Evolutionary conservation across 2,113 vertebrate genomes (phyloP).

Genomic region (Lasiurus borealis): DNA sequence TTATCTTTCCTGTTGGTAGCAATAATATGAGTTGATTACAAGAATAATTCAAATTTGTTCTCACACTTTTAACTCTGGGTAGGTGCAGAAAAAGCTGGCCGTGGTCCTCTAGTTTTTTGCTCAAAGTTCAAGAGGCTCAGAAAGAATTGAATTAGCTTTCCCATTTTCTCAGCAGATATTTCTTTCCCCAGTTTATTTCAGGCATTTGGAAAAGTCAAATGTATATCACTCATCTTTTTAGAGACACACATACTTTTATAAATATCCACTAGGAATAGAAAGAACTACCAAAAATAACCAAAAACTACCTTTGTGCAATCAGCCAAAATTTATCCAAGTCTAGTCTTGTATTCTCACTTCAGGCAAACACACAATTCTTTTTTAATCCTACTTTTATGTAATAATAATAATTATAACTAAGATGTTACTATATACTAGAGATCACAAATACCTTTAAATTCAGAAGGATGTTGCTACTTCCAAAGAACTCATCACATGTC

Average conservation of each 20-base stretch:
- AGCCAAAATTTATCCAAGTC: not conserved
- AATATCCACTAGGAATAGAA: not conserved
- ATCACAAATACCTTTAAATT: not conserved
- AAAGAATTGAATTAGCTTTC: not conserved
- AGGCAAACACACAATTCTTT: not conserved
- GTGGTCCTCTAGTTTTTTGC: not conserved
- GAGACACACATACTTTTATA: not conserved
- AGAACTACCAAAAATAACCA: not conserved
- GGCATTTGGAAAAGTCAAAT: not conserved
- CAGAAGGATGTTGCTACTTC: not conserved
- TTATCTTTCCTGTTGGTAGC: not conserved
- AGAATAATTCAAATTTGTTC: conserved; percentile 38
- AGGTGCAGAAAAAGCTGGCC: not conserved
- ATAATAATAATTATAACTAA: not conserved
- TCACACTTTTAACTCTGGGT: conserved; percentile 4
- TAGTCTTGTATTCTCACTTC: not conserved
- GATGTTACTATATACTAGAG: not conserved
- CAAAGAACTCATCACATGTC: not conserved
- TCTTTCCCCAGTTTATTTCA: not conserved
- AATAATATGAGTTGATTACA: conserved; percentile 52
- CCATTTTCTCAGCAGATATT: not conserved
- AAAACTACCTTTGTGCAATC: not conserved
- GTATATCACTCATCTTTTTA: not conserved
- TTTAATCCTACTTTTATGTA: not conserved
- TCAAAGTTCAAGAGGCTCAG: not conserved